Conservation (phyloP, 2,888 invertebrate species). For the Lycocerus yunnanus region DNA sequence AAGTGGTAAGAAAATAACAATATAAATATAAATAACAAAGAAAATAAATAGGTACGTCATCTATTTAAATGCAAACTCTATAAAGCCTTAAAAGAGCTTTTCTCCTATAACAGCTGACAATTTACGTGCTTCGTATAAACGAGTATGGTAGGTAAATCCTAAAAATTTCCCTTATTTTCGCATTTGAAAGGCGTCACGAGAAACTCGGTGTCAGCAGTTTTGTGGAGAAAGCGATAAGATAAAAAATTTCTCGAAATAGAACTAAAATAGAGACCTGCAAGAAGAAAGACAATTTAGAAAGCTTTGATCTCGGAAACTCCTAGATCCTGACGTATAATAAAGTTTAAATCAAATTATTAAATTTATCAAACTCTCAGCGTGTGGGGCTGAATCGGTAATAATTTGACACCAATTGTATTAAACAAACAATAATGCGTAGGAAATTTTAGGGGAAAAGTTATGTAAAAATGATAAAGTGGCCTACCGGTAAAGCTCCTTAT, state of each 20-base stretch:
- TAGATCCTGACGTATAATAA: neutral
- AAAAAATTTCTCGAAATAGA: constrained; percentile 29
- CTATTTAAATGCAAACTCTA: constrained; percentile 29
- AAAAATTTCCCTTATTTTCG: constrained; percentile 42
- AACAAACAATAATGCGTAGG: neutral
- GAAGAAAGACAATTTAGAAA: constrained; percentile 27
- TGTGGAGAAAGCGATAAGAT: constrained; percentile 37
- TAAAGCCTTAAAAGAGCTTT: constrained; percentile 25
- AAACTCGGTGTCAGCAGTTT: constrained; percentile 41
- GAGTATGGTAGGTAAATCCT: constrained; percentile 37
- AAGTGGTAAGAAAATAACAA: neutral
- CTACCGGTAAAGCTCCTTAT: neutral
- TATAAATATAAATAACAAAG: neutral
- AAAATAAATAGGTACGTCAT: neutral
- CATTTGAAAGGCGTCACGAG: constrained; percentile 40
- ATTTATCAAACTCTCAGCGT: neutral
- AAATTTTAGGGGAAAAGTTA: neutral
- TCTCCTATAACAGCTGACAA: constrained; percentile 39
- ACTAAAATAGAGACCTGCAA: constrained; percentile 21
- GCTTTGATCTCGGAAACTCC: constrained; percentile 20
- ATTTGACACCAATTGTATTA: neutral
- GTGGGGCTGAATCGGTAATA: neutral
- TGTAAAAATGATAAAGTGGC: constrained; percentile 2
- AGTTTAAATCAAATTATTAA: neutral
- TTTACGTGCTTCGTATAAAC: constrained; percentile 42